Evolutionary conservation across 2,113 vertebrate species (phyloP).

Genomic region (Aplodontia rufa): DNA sequence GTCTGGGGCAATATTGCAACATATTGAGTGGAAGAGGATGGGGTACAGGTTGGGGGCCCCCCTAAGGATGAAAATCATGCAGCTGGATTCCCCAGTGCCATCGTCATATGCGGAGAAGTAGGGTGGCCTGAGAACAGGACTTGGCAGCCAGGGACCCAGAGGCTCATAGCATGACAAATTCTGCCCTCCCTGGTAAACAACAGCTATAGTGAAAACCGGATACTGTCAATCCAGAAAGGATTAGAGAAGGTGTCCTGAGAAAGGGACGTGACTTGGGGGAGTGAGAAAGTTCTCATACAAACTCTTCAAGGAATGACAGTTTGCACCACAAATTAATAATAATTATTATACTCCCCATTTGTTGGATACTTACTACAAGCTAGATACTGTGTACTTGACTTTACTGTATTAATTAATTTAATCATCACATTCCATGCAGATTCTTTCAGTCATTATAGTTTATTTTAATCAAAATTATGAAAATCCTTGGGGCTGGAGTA

Average conservation of each 20-base stretch:
- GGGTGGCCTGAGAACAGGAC: not conserved
- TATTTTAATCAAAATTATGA: not conserved
- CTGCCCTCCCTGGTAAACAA: not conserved
- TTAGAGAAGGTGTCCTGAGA: not conserved
- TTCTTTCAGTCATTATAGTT: not conserved
- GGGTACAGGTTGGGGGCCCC: not conserved
- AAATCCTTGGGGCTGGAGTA: too few relatives aligned
- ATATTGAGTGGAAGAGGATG: not conserved
- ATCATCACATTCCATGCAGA: not conserved
- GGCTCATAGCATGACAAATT: not conserved
- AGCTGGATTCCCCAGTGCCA: not conserved
- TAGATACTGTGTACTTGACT: not conserved
- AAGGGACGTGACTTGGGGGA: not conserved
- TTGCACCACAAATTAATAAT: not conserved
- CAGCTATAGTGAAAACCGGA: not conserved
- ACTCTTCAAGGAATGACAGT: not conserved
- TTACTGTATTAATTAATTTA: not conserved
- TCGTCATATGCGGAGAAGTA: not conserved
- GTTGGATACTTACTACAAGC: not conserved
- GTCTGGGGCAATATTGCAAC: not conserved
- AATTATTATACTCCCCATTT: not conserved
- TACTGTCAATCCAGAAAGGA: not conserved
- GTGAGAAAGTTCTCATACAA: too few relatives aligned
- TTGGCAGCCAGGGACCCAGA: not conserved
- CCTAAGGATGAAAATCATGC: fast-evolving